These are phyloP conservation scores for Arrhamphus sclerolepis DNA, from an alignment of 2,797 vertebrate genomes.

Conservation along the genomic window DNA sequence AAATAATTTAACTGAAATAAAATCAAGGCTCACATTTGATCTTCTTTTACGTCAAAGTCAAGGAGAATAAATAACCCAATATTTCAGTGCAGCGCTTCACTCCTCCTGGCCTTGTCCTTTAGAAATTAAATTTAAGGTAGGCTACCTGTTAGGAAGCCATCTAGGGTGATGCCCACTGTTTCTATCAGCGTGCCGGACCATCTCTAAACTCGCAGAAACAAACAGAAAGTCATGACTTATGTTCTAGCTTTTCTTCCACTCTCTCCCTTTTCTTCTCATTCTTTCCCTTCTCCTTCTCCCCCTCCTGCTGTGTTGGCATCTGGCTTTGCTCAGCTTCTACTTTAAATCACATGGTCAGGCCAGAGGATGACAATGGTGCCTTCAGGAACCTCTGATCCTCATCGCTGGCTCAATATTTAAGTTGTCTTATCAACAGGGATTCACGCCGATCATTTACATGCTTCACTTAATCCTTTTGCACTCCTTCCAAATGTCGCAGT, in stretches of 20 bases:
- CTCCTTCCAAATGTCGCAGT: neutral
- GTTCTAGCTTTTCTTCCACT: neutral
- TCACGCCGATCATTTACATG: no score
- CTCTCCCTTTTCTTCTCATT: neutral
- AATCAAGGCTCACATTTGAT: no score
- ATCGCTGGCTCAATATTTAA: neutral
- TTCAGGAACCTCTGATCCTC: slow-evolving; percentile 34
- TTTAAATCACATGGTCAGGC: slow-evolving; percentile 64
- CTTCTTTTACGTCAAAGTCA: no score
- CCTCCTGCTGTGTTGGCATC: slow-evolving; percentile 58
- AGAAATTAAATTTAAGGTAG: no score
- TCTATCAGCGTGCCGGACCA: neutral
- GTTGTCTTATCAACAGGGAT: no score
- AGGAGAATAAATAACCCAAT: no score
- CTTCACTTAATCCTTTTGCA: no score
- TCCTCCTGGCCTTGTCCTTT: no score
- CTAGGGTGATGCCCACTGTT: neutral
- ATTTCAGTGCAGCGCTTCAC: no score
- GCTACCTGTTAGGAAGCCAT: no score
- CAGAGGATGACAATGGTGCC: slow-evolving; percentile 25
- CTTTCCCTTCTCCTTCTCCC: neutral
- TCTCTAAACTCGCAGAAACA: no score
- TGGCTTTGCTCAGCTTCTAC: slow-evolving; percentile 41
- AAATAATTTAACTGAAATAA: no score
- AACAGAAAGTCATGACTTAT: neutral